Evolutionary conservation across 2,888 invertebrate species (phyloP).

Genomic region (Drosophila paracracens): DNA sequence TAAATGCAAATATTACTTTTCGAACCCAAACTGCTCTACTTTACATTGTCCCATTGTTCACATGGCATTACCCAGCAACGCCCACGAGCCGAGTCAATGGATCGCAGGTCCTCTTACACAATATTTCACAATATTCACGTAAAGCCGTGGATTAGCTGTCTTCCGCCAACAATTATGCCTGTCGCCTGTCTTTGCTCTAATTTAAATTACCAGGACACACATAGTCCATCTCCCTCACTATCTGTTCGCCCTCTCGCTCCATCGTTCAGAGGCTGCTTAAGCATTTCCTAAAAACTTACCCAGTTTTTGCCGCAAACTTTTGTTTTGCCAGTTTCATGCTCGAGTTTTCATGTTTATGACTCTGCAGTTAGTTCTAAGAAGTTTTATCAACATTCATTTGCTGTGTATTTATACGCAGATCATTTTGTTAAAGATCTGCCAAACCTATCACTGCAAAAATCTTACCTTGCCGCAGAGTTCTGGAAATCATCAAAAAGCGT

Average conservation of each 20-base stretch:
- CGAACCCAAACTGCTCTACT: constrained; percentile 73
- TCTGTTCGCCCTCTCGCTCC: background rate
- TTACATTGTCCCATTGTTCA: constrained; percentile 63
- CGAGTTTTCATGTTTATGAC: constrained; percentile 63
- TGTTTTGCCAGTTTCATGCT: constrained; percentile 43
- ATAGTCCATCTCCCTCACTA: background rate
- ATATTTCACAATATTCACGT: constrained; percentile 67
- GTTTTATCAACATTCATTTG: constrained; percentile 27
- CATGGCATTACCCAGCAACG: constrained; percentile 58
- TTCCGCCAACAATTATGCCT: constrained; percentile 55
- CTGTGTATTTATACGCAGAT: constrained; percentile 1
- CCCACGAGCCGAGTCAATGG: constrained; percentile 66
- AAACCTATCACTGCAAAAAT: constrained; percentile 5
- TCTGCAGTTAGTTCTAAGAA: constrained; percentile 60
- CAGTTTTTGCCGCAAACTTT: constrained; percentile 63
- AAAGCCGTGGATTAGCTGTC: constrained; percentile 71
- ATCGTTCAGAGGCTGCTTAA: constrained; percentile 46
- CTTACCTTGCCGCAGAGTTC: constrained; percentile 2
- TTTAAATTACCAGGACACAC: constrained; percentile 59
- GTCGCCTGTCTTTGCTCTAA: constrained; percentile 71
- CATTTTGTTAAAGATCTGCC: constrained; percentile 8
- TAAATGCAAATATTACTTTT: constrained; percentile 59
- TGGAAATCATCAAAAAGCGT: constrained; percentile 45
- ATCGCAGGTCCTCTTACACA: constrained; percentile 69
- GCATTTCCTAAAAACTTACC: constrained; percentile 70